Base-by-base conservation (phyloP, 2,888 invertebrate species). In the Habroteleia sp. region DNA sequence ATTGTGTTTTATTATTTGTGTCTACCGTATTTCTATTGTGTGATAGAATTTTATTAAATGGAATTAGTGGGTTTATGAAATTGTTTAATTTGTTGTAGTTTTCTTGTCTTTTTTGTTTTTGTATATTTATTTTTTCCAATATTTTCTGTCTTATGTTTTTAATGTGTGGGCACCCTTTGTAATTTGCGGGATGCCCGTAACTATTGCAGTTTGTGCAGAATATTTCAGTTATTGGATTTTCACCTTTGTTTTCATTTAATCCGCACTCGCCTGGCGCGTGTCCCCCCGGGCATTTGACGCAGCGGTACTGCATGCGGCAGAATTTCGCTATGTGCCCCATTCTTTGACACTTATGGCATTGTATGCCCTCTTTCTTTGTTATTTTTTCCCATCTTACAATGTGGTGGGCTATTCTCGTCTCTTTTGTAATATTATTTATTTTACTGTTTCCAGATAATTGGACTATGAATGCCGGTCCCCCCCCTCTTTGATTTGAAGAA, bases 121-220 rank as follows among this genome's bases (percentile, higher is more conserved):
- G 8, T 7, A 14, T 20, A 14, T 39, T 6, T 10, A 65, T 16
- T 39, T 37, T 46, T 1, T 42, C 46, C 27, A 25, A 14, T 20
- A 66, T 66, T 46, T 39, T 44, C 10, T 29, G 3, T 11, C 56
- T 20, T n/a, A 14, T 10, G 5, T 14, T 10, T 44, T 48, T 52
- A 1, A 58, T 7, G 5, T 62, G 44, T 5, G 27, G 27, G 8
- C 75, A 77, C 0, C 73, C 75, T 29, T 60, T 68, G 7, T 77
- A 79, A 0, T 58, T 77, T 0, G 79, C 77, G 2, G 74, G 71
- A 14, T 77, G 68, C 7, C 62, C 73, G 5, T 29, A 42, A 1
- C 31, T 17, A 3, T 33, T 16, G 8, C 68, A 76, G 17, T 69
- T 46, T 0, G 46, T 17, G 7, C 76, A 73, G 25, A 23, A 68